A percentile compares a stretch with the other conserved stretches of the same genome.
These are phyloP conservation scores for Echinops telfairi DNA, from an alignment of 2,113 vertebrate species.

Conservation along the genomic window DNA sequence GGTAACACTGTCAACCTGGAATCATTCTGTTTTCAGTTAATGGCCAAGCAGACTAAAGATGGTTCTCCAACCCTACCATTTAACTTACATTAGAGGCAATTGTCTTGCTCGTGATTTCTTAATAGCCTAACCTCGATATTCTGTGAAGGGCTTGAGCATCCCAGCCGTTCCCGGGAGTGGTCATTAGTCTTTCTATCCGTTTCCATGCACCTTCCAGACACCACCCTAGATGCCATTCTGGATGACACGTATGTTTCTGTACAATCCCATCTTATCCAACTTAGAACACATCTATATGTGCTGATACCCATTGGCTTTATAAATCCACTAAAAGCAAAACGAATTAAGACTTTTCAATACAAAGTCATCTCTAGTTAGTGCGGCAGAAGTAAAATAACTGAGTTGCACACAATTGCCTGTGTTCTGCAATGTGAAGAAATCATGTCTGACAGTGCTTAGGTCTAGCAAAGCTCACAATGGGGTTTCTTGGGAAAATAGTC, in stretches of 20 bases:
- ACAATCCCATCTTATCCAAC: conserved; percentile 9
- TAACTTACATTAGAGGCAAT: neutral
- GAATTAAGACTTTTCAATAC: neutral
- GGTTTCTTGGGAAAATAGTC: conserved; percentile 35
- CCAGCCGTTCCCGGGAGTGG: neutral
- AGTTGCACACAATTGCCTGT: neutral
- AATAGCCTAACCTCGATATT: too few species aligned
- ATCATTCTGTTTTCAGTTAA: neutral
- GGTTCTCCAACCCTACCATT: neutral
- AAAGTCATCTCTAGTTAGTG: neutral
- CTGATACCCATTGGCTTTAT: conserved; percentile 13
- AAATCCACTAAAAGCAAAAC: neutral
- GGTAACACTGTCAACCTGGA: neutral
- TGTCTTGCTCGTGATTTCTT: neutral
- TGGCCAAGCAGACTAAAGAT: neutral
- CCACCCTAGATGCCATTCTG: neutral
- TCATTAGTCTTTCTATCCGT: too few species aligned
- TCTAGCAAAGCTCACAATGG: neutral
- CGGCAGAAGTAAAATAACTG: conserved; percentile 1
- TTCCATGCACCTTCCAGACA: neutral
- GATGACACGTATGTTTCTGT: neutral
- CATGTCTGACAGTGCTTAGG: neutral
- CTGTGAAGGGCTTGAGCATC: too few species aligned
- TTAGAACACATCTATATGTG: neutral
- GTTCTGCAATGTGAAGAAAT: neutral